Evolutionary conservation across 2,888 invertebrate species (phyloP).

Genomic region (Caenorhabditis sp.): DNA sequence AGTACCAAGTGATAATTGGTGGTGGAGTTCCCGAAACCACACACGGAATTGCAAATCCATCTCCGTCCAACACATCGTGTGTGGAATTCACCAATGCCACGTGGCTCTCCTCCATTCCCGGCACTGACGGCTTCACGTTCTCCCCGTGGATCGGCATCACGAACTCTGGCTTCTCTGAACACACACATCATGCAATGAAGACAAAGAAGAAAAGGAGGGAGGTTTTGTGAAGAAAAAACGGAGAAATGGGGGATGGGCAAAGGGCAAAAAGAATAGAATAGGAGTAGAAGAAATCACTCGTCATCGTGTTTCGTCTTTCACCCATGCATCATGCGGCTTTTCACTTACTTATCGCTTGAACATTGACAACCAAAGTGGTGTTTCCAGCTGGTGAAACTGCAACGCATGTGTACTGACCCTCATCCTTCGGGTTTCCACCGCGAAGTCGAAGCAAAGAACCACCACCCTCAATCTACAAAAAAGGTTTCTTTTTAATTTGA

Average conservation of each 20-base stretch:
- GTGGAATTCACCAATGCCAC: constrained; percentile 52
- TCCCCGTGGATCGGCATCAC: constrained; percentile 47
- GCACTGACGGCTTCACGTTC: constrained; percentile 41
- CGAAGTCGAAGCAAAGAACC: constrained; percentile 77
- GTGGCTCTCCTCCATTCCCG: constrained; percentile 51
- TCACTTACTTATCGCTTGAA: constrained; percentile 84
- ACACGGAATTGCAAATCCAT: constrained; percentile 62
- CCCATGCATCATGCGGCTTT: constrained; percentile 65
- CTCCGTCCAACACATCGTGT: constrained; percentile 62
- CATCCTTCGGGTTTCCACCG: constrained; percentile 82
- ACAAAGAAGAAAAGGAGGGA: constrained; percentile 53
- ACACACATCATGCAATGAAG: constrained; percentile 66
- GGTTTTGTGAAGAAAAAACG: constrained; percentile 36
- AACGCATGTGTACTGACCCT: constrained; percentile 85
- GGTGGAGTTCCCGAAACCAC: constrained; percentile 83
- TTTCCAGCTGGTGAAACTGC: constrained; percentile 87
- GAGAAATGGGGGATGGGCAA: no score
- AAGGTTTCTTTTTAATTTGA: not conserved
- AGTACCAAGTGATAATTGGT: constrained; percentile 84
- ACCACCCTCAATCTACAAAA: constrained; percentile 75
- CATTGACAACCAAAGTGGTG: constrained; percentile 84
- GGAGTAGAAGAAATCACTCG: constrained; percentile 58
- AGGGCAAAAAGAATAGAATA: no score
- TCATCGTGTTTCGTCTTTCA: constrained; percentile 49
- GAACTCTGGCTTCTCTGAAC: constrained; percentile 79